A percentile compares a stretch with the other conserved stretches of the same genome.
phyloP scores from a whole-genome alignment of 2,113 vertebrate species.

The Hepsetus odoe region DNA sequence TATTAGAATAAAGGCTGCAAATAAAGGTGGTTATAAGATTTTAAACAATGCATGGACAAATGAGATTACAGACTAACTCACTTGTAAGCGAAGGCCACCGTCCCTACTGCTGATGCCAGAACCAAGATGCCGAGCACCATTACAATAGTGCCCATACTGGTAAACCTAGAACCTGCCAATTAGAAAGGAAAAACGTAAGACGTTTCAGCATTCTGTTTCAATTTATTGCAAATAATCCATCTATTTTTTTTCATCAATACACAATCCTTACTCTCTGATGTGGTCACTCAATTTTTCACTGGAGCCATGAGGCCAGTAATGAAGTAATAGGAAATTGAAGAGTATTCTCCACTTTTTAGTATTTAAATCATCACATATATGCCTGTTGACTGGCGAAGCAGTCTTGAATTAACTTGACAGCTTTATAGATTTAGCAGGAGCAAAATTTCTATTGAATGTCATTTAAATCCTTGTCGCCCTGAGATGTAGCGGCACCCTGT shows the following conservation, averaged over 20 bases:
- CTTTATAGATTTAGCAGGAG: too few species aligned
- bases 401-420: too few species aligned
- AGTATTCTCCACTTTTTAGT: too few species aligned
- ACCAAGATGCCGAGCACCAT: conserved; percentile 75
- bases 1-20: not conserved
- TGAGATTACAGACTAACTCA: conserved; percentile 61
- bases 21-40: not conserved
- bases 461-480: too few species aligned
- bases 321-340: too few species aligned
- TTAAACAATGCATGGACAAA: not conserved
- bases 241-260: not conserved
- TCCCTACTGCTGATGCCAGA: conserved; percentile 66
- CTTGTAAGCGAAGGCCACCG: conserved; percentile 80
- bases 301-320: too few species aligned
- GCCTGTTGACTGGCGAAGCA: too few species aligned
- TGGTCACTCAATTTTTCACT: too few species aligned
- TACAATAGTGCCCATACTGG: conserved; percentile 63
- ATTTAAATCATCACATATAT: too few species aligned
- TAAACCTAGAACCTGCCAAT: conserved; percentile 63
- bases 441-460: too few species aligned
- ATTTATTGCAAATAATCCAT: not conserved
- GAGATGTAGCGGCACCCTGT: too few species aligned
- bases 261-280: not conserved
- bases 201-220: not conserved
- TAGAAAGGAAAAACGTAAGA: not conserved